A percentile compares a stretch with the other conserved stretches of the same genome.
Evolutionary conservation across 2,797 vertebrate genomes (phyloP).

Genomic region (Anolis apletophallus): DNA sequence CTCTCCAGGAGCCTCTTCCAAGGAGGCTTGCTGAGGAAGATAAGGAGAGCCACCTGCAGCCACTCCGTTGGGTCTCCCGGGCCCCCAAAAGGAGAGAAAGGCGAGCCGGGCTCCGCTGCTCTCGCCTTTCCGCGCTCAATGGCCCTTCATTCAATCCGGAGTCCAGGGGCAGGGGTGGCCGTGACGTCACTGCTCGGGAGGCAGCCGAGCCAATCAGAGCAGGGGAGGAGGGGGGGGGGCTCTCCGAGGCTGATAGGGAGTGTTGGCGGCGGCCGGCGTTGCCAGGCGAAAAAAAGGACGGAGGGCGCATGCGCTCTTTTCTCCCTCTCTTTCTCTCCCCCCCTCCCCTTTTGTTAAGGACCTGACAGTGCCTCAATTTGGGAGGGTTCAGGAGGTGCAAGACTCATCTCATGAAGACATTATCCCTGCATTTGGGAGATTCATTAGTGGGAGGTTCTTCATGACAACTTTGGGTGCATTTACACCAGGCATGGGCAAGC

Average conservation of each 20-base stretch:
- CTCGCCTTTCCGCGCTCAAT: not conserved
- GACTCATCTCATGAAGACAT: too few relatives aligned
- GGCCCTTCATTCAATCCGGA: constrained; percentile 35
- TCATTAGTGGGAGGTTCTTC: too few relatives aligned
- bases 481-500: too few relatives aligned
- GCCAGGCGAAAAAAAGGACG: not conserved
- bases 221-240: constrained; percentile 44
- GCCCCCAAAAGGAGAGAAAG: too few relatives aligned
- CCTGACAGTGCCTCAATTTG: not conserved
- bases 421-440: too few relatives aligned
- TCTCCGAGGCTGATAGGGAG: not conserved
- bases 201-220: constrained; percentile 75
- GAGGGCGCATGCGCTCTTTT: not conserved
- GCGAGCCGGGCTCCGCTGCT: not conserved
- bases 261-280: not conserved
- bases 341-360: not conserved
- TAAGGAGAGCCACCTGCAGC: constrained; percentile 20
- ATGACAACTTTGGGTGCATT: too few relatives aligned
- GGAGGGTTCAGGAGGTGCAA: not conserved
- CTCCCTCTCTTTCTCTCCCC: too few relatives aligned
- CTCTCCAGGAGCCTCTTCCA: not conserved
- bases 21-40: not conserved
- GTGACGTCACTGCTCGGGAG: constrained; percentile 74
- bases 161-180: constrained; percentile 62
- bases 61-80: not conserved